phyloP scores from a whole-genome alignment of 2,888 invertebrate genomes.

The Meteorus colon region DNA sequence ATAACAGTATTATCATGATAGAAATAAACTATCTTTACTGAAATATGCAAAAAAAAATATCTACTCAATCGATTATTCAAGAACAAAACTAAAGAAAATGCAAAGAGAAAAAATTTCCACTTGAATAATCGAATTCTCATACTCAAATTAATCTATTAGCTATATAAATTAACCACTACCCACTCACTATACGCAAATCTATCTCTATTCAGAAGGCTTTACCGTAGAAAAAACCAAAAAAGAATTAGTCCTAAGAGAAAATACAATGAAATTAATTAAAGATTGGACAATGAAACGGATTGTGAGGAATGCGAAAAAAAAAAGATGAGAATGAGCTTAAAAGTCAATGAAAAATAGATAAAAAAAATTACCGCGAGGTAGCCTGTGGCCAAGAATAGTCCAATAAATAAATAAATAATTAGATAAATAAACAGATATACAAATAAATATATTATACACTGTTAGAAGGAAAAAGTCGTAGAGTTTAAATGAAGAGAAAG shows the following conservation, averaged over 20 bases:
- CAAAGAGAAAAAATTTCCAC: not conserved
- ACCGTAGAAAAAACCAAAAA: not conserved
- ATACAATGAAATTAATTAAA: not conserved
- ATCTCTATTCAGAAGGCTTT: not conserved
- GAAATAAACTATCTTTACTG: not conserved
- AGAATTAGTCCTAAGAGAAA: not conserved
- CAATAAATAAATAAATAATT: slow-evolving; percentile 5
- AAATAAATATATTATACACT: not conserved
- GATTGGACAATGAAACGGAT: not conserved
- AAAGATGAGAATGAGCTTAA: not conserved
- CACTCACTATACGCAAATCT: not conserved
- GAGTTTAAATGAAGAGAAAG: slow-evolving; percentile 11
- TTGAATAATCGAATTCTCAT: not conserved
- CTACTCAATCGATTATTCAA: not conserved
- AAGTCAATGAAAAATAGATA: slow-evolving; percentile 20
- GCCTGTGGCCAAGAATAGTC: not conserved
- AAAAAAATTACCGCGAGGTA: slow-evolving; percentile 41
- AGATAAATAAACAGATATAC: not conserved
- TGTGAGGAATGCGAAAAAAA: not conserved
- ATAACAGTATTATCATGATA: not conserved
- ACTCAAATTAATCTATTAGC: not conserved
- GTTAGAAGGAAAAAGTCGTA: slow-evolving; percentile 34
- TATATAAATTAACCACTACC: not conserved
- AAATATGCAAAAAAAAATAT: not conserved
- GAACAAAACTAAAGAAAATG: not conserved